These are phyloP conservation scores for Trichonephila clavata DNA, from an alignment of 1,140 invertebrate species.

Conservation along the genomic window DNA sequence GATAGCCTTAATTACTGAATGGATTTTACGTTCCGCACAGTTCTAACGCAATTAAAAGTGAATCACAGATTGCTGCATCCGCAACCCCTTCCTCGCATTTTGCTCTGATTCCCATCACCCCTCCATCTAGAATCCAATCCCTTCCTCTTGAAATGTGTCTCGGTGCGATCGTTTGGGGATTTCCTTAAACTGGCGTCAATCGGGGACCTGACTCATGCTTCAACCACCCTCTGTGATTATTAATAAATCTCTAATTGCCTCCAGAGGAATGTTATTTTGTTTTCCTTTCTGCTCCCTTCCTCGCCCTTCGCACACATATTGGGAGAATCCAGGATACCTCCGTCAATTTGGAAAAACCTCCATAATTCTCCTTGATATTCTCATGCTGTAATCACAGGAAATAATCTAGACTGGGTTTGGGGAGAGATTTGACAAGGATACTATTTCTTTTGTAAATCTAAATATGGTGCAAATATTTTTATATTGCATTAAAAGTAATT, in stretches of 20 bases:
- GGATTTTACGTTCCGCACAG: neutral
- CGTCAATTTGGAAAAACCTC: too few species aligned
- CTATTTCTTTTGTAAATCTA: too few species aligned
- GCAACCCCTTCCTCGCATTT: neutral
- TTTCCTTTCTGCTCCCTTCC: neutral
- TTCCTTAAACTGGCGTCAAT: neutral
- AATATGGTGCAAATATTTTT: too few species aligned
- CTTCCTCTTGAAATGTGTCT: neutral
- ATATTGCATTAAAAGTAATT: too few species aligned
- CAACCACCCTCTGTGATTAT: constrained; percentile 5
- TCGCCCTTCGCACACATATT: too few species aligned
- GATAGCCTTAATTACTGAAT: neutral
- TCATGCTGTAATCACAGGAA: too few species aligned
- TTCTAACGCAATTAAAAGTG: neutral
- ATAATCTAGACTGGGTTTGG: too few species aligned
- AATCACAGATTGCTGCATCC: neutral
- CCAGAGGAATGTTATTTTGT: neutral
- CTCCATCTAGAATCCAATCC: neutral
- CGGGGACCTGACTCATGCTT: neutral
- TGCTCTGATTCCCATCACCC: neutral
- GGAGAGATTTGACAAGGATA: too few species aligned
- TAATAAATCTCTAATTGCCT: constrained; percentile 68
- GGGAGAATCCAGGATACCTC: too few species aligned
- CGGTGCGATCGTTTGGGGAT: neutral
- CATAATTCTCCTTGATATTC: too few species aligned